Evolutionary conservation across 2,888 invertebrate genomes (phyloP), one percentile per base, ranked within the genome.

Genomic region (Nymphalis polychloros): DNA sequence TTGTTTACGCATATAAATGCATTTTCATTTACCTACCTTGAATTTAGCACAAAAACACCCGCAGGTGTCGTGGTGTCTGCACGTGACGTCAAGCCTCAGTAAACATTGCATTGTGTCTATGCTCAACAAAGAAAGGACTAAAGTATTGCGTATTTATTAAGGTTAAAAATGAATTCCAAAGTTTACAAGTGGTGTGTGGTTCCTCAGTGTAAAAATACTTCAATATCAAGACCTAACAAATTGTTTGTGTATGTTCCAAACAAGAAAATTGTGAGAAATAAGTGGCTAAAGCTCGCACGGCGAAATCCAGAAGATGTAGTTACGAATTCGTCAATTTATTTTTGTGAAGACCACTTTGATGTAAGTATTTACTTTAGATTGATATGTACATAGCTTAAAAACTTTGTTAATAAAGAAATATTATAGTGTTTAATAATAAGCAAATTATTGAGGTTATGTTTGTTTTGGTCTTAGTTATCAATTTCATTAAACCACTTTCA

Each of bases 211-310:
- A 50, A 50, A 50, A 50, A 50, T 50, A 50, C 50, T 3, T 50
- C 50, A 2, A 72, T 74, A 71, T 63, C 35, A 73, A 73, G 66
- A 19, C 75, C 77, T 17, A 69, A 74, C 61, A 76, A 76, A 49
- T 10, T 78, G 64, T 78, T 76, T 73, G 71, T 71, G 35, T 46
- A 68, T 72, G 70, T 77, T 59, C 74, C 76, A 73, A 68, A 72
- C 67, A 76, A 76, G 59, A 73, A 71, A 72, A 69, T 50, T 72
- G 59, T 75, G 48, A 69, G 75, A 73, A n/a, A 71, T 50, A 73
- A 74, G 47, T 78, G 78, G 75, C 57, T 78, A 63, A 74, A 70
- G 27, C 73, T 78, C 35, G 74, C 76, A 63, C 64, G 76, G 63
- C 73, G 75, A 72, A 55, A 77, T 63, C 76, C 75, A 10, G 63